Conservation (phyloP, 2,888 invertebrate species). For the Agrochola macilenta region DNA sequence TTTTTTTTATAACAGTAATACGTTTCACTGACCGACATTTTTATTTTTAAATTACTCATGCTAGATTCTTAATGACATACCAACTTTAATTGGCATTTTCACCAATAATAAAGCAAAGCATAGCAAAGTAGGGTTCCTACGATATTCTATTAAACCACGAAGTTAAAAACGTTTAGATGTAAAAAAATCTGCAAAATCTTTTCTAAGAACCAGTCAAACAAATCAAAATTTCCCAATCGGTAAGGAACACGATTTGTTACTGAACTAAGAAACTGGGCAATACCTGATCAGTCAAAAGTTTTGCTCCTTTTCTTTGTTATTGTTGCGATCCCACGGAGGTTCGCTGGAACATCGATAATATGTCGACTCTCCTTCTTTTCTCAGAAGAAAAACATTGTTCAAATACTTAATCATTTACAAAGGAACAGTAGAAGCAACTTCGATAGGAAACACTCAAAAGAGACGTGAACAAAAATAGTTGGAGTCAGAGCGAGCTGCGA, state of each 20-base stretch:
- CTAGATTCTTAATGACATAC: conserved; percentile 31
- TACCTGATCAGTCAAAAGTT: conserved; percentile 49
- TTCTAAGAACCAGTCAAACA: conserved; percentile 11
- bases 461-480: conserved; percentile 39
- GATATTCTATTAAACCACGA: not conserved
- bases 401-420: conserved; percentile 52
- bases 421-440: conserved; percentile 50
- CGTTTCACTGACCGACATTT: conserved; percentile 19
- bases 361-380: conserved; percentile 18
- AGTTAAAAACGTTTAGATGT: conserved; percentile 13
- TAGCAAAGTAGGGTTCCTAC: not conserved
- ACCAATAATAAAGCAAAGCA: not conserved
- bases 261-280: conserved; percentile 29
- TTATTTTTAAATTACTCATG: conserved; percentile 31
- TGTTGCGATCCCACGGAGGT: conserved; percentile 14
- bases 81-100: conserved; percentile 4
- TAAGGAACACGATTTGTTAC: conserved; percentile 40
- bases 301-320: conserved; percentile 26
- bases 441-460: conserved; percentile 42
- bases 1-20: conserved; percentile 21
- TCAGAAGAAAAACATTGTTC: conserved; percentile 41
- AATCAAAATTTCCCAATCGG: conserved; percentile 23
- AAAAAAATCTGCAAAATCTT: conserved; percentile 2
- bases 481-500: conserved; percentile 18
- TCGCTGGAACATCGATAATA: conserved; percentile 25